Conservation (phyloP, 2,797 vertebrate genomes). For the Diglossa cyanea region DNA sequence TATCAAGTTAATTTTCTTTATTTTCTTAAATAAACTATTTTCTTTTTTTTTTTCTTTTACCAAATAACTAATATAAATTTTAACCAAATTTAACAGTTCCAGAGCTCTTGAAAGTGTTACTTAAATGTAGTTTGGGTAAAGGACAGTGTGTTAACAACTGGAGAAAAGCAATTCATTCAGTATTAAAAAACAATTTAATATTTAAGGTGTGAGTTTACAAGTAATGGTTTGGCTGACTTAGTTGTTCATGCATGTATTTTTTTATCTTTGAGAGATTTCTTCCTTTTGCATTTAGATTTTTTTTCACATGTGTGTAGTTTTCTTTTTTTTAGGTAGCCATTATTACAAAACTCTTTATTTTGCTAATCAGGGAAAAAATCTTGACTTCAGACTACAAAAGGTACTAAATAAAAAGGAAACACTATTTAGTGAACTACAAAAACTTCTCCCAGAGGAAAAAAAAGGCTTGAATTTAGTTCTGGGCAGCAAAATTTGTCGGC, state of each 20-base stretch:
- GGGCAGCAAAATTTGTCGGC: background rate
- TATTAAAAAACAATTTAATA: background rate
- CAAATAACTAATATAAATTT: background rate
- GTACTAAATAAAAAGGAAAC: background rate
- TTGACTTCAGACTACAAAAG: background rate
- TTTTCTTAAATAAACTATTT: background rate
- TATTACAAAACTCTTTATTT: background rate
- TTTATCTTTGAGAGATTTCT: background rate
- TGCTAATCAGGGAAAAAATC: background rate
- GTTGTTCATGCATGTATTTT: background rate
- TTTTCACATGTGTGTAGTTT: background rate
- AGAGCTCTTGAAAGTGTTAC: background rate
- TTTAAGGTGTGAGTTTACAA: background rate
- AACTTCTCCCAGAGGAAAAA: background rate
- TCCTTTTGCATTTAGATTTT: background rate
- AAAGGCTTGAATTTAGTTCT: background rate
- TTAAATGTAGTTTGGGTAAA: background rate
- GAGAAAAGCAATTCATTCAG: background rate
- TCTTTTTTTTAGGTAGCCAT: background rate
- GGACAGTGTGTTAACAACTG: background rate
- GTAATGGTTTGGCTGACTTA: background rate
- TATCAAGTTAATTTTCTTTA: background rate
- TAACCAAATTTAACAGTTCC: background rate
- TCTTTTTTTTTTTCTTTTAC: background rate
- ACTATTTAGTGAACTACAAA: background rate